Evolutionary conservation across 1,140 invertebrate species (phyloP), one percentile per base, ranked within the genome.

Genomic region (Scaptomyza montana): DNA sequence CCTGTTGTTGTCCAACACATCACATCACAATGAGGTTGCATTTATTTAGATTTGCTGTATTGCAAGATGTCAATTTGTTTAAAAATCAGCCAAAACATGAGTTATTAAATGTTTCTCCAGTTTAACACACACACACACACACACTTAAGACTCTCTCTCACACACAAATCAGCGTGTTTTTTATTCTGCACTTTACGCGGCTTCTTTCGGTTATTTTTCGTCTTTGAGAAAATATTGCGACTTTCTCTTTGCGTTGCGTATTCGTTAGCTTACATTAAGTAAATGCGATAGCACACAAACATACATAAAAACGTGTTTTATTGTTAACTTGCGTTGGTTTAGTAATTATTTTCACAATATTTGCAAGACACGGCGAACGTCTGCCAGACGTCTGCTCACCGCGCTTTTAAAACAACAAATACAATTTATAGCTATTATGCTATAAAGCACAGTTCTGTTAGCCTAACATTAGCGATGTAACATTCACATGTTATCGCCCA

Each of bases 11-110:
- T 43, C n/a, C 39, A 43, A 12, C 39, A 43, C 45, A 79, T 49
- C 77, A 73, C 68, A 76, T 21, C 62, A 72, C 70, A 78, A 86
- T 86, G 82, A 86, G 62, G 30, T 78, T 86, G 82, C 81, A 59
- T 54, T 77, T 76, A 73, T 87, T 71, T 70, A 30, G 21, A 62
- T 25, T 41, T 39, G 8, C 10, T 10, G 47, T 74, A 63, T 41
- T 75, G 75, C 69, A 77, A 33, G 3, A 6, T 53, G 54, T 36
- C 21, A 50, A 39, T 53, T 56, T 45, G 25, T 53, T 16, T 43
- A 19, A 59, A 47, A 60, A 59, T 45, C 21, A 51, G 16, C 9
- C 54, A 62, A 43, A 69, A 65, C 49, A 61, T 50, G 49, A 51
- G 13, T 47, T 50, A 39, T 43, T 53, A 69, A 60, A 74, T 76